These are phyloP conservation scores for Okamejei kenojei DNA, from an alignment of 2,797 vertebrate genomes.

Conservation along the genomic window DNA sequence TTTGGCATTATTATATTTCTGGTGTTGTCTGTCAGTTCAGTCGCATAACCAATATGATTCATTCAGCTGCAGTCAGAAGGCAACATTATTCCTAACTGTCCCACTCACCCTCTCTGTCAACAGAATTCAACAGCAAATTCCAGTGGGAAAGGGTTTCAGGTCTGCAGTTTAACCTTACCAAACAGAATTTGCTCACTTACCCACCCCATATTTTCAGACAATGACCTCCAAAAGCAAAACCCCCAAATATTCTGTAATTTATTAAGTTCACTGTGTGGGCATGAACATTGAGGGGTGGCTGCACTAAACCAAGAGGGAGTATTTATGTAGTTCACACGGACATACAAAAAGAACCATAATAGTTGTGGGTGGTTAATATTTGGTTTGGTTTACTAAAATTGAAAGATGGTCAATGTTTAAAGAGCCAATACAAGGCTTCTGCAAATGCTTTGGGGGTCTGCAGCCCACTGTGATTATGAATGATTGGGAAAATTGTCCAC, in stretches of 20 bases:
- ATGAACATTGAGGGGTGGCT: neutral
- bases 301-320: neutral
- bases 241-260: neutral
- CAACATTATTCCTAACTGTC: neutral
- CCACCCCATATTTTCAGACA: neutral
- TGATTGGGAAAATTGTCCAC: too few species aligned
- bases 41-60: neutral
- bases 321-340: neutral
- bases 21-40: neutral
- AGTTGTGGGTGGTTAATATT: neutral
- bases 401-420: too few species aligned
- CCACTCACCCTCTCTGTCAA: neutral
- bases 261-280: neutral
- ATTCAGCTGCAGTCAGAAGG: neutral
- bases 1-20: constrained; percentile 3
- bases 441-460: too few species aligned
- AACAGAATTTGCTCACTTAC: neutral
- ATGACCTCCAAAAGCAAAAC: neutral
- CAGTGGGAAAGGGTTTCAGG: neutral
- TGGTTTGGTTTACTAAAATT: too few species aligned
- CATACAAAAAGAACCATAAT: neutral
- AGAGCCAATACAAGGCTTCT: too few species aligned
- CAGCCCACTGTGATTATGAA: too few species aligned
- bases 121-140: neutral
- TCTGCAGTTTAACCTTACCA: neutral